Conservation (phyloP, 2,888 invertebrate genomes). For the Mythimna vitellina region DNA sequence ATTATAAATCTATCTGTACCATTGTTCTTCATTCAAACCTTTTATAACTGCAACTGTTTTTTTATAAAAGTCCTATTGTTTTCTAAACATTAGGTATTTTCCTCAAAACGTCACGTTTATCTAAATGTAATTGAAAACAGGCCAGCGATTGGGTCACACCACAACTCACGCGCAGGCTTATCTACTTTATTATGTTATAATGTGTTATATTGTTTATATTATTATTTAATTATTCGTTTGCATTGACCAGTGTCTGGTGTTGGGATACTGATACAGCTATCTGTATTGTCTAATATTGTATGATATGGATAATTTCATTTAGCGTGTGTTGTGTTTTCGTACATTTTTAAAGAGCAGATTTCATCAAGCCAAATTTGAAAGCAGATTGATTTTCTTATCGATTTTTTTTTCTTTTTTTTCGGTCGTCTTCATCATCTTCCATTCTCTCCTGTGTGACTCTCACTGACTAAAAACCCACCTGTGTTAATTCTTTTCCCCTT, state of each 20-base stretch:
- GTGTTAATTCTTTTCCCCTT: no score
- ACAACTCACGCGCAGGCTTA: slow-evolving; percentile 60
- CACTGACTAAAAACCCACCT: no score
- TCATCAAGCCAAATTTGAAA: neutral
- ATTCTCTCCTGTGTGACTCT: no score
- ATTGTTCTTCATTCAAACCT: slow-evolving; percentile 36
- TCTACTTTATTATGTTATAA: slow-evolving; percentile 28
- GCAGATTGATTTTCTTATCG: no score
- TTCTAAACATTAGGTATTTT: slow-evolving; percentile 56
- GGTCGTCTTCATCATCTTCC: no score
- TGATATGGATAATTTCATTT: slow-evolving; percentile 4
- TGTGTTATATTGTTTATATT: slow-evolving; percentile 39
- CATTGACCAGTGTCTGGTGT: slow-evolving; percentile 46
- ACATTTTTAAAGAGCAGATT: neutral
- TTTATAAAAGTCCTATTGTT: slow-evolving; percentile 39
- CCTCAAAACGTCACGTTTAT: slow-evolving; percentile 59
- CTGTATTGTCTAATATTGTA: slow-evolving; percentile 19
- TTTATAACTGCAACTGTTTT: slow-evolving; percentile 18
- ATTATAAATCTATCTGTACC: neutral
- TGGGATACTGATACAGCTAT: slow-evolving; percentile 44
- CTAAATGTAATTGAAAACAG: slow-evolving; percentile 63
- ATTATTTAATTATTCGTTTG: slow-evolving; percentile 56
- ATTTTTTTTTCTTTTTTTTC: no score
- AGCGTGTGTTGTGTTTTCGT: neutral
- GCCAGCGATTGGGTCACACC: slow-evolving; percentile 53